Conservation (phyloP, 2,113 vertebrate species). For the Leuciscus idus region DNA sequence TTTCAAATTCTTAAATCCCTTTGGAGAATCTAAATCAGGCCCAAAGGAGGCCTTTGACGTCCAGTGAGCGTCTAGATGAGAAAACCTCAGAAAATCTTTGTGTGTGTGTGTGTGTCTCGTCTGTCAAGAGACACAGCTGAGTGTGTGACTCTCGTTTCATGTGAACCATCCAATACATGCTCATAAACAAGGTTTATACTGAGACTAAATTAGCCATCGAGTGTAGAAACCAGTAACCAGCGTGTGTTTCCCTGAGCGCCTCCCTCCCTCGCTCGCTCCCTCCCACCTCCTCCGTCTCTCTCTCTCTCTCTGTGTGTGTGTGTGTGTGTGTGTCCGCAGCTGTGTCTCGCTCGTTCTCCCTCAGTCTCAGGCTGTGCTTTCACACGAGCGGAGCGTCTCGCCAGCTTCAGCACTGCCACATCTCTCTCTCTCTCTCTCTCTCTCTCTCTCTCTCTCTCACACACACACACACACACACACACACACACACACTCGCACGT, state of each 20-base stretch:
- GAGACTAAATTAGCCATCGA: not conserved
- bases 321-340: conserved; percentile 5
- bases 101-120: not conserved
- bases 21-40: not conserved
- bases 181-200: too few relatives aligned
- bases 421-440: not conserved
- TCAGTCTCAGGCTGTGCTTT: conserved; percentile 69
- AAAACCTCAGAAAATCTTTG: not conserved
- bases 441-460: conserved; percentile 24
- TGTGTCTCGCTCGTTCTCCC: conserved; percentile 1
- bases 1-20: not conserved
- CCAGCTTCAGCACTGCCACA: conserved; percentile 57
- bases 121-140: not conserved
- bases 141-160: not conserved
- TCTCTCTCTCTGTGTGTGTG: not conserved
- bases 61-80: too few relatives aligned
- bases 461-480: too few relatives aligned
- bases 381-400: conserved; percentile 67
- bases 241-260: not conserved
- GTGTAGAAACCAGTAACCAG: not conserved
- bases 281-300: not conserved
- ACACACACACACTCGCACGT: not conserved
- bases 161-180: not conserved
- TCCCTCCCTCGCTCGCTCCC: not conserved
- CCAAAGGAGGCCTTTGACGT: too few relatives aligned